Percentiles rank a stretch among this genome's conserved stretches.
Evolutionary conservation across 2,888 invertebrate genomes (phyloP).

Genomic region (Tachina fera): DNA sequence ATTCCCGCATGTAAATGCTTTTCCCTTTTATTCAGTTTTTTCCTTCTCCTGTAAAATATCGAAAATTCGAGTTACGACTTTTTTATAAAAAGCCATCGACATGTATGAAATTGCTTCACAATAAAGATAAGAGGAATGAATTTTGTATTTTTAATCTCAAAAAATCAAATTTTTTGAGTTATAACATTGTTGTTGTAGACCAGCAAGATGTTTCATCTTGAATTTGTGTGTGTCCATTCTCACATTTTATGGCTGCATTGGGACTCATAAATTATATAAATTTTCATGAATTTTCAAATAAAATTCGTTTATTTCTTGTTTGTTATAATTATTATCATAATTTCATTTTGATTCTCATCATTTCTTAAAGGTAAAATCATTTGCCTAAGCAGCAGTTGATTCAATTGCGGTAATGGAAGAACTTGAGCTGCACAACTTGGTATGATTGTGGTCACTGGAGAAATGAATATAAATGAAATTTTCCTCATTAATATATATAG

Average conservation of each 20-base stretch:
- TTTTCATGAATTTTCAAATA: conserved; percentile 78
- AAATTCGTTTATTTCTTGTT: conserved; percentile 9
- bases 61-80: too few species aligned
- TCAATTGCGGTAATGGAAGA: not conserved
- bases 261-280: conserved; percentile 79
- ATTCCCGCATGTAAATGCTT: too few species aligned
- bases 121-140: too few species aligned
- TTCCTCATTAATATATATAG: not conserved
- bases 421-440: not conserved
- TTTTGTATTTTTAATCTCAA: too few species aligned
- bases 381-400: conserved; percentile 18
- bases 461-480: conserved; percentile 46
- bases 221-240: conserved; percentile 6
- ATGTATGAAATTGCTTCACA: too few species aligned
- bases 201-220: not conserved
- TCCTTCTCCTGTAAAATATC: too few species aligned
- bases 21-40: too few species aligned
- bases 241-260: conserved; percentile 78
- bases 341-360: conserved; percentile 36
- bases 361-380: not conserved
- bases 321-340: conserved; percentile 48
- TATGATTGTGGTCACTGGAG: conserved; percentile 28
- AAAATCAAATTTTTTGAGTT: too few species aligned
- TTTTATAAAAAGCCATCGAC: too few species aligned
- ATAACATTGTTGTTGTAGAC: too few species aligned